phyloP scores from a whole-genome alignment of 2,888 invertebrate species.

The Ectobius pallidus region DNA sequence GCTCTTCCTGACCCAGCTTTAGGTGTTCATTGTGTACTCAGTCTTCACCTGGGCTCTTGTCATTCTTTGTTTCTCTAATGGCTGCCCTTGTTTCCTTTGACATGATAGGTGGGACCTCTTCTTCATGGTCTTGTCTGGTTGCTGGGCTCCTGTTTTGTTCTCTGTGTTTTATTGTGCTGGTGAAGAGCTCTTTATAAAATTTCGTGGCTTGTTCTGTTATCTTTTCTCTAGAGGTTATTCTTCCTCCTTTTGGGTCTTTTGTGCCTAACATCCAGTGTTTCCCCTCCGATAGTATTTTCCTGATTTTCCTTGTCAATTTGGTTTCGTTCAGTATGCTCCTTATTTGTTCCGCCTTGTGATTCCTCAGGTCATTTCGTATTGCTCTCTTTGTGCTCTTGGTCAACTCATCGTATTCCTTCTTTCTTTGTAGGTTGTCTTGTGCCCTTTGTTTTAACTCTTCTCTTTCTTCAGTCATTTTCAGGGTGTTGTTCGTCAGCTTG shows the following conservation, averaged over 20 bases:
- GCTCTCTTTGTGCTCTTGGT: not conserved
- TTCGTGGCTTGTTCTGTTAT: not conserved
- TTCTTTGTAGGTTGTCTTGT: too few relatives aligned
- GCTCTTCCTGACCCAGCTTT: not conserved
- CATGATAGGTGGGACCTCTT: too few relatives aligned
- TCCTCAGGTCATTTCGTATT: too few relatives aligned
- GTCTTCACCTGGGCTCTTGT: too few relatives aligned
- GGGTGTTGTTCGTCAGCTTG: too few relatives aligned
- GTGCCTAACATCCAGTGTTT: not conserved
- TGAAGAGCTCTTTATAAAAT: too few relatives aligned
- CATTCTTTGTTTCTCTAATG: too few relatives aligned
- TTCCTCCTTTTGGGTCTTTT: too few relatives aligned
- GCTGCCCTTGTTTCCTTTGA: too few relatives aligned
- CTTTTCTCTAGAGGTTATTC: not conserved
- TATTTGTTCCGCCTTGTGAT: not conserved
- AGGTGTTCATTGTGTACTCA: not conserved
- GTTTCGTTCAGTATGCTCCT: not conserved
- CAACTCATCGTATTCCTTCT: too few relatives aligned
- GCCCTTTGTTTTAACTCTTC: too few relatives aligned
- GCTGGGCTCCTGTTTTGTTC: not conserved
- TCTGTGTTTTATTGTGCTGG: not conserved
- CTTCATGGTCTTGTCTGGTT: not conserved
- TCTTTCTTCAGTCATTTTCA: not conserved
- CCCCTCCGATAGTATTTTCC: not conserved
- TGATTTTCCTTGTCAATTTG: not conserved